Evolutionary conservation across 2,797 vertebrate species (phyloP).

Genomic region (Hippoglossus hippoglossus): DNA sequence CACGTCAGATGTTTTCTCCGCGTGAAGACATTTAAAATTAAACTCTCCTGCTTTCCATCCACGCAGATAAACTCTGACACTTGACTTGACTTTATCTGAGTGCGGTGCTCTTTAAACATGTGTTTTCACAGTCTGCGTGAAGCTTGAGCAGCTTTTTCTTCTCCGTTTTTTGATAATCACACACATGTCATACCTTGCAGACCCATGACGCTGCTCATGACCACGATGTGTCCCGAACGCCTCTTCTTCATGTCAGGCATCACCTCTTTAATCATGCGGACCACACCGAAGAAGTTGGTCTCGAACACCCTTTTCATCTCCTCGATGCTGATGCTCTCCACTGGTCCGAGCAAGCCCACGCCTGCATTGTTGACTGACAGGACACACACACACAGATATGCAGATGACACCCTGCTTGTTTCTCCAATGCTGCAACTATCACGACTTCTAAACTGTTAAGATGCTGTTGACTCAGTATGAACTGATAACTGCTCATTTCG

Average conservation of each 20-base stretch:
- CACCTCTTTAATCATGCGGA: slow-evolving; percentile 93
- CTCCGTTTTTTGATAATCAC: background rate
- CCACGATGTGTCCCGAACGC: slow-evolving; percentile 90
- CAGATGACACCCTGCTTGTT: background rate
- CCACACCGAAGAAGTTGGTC: slow-evolving; percentile 94
- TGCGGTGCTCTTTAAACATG: background rate
- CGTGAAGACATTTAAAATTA: background rate
- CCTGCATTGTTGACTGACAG: slow-evolving; percentile 93
- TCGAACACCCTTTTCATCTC: slow-evolving; percentile 92
- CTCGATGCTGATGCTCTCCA: slow-evolving; percentile 90
- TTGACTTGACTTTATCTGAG: background rate
- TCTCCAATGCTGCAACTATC: background rate
- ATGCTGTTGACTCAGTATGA: background rate
- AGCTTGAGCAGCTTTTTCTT: too few relatives aligned
- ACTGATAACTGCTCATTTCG: background rate
- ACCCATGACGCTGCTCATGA: slow-evolving; percentile 97
- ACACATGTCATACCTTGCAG: slow-evolving; percentile 86
- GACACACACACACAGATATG: slow-evolving; percentile 29
- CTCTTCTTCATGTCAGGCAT: slow-evolving; percentile 93
- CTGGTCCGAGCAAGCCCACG: slow-evolving; percentile 89
- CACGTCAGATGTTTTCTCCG: background rate
- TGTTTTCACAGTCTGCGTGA: too few relatives aligned
- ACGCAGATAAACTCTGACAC: background rate
- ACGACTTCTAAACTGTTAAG: background rate
- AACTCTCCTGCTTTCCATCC: background rate